Conservation (phyloP, 2,797 vertebrate species). For the Benthosema pterotum region DNA sequence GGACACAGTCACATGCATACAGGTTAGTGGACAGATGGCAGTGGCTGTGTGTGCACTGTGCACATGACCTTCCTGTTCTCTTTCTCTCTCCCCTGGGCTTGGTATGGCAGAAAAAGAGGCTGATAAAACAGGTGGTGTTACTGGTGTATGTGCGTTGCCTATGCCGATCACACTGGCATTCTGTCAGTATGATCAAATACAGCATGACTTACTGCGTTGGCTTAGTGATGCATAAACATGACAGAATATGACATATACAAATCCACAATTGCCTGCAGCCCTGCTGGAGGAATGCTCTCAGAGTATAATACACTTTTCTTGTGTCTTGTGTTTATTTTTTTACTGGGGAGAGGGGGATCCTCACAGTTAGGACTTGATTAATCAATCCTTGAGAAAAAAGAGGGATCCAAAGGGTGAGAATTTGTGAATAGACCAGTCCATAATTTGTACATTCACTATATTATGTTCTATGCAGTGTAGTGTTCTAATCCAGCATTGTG, state of each 20-base stretch:
- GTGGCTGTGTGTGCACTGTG: constrained; percentile 37
- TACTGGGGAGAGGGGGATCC: no score
- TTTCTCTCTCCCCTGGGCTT: constrained; percentile 53
- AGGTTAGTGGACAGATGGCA: constrained; percentile 62
- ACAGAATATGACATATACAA: not conserved
- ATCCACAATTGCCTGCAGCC: no score
- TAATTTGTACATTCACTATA: not conserved
- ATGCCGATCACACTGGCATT: constrained; percentile 15
- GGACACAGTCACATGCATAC: not conserved
- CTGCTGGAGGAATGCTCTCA: no score
- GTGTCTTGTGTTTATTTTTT: no score
- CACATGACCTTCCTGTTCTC: constrained; percentile 45
- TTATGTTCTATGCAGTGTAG: constrained; percentile 24
- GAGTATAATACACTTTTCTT: no score
- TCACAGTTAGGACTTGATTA: no score
- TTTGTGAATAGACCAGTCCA: no score
- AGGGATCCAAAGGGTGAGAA: no score
- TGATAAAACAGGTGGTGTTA: constrained; percentile 60
- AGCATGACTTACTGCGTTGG: constrained; percentile 4
- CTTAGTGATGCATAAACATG: constrained; percentile 6
- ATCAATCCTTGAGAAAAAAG: no score
- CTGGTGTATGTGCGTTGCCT: constrained; percentile 20
- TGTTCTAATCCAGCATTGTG: constrained; percentile 53
- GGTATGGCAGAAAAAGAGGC: constrained; percentile 44
- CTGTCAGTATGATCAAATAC: constrained; percentile 21